Evolutionary conservation across 2,797 vertebrate species (phyloP), one percentile per base, ranked within the genome.

Genomic region (Pygocentrus nattereri): DNA sequence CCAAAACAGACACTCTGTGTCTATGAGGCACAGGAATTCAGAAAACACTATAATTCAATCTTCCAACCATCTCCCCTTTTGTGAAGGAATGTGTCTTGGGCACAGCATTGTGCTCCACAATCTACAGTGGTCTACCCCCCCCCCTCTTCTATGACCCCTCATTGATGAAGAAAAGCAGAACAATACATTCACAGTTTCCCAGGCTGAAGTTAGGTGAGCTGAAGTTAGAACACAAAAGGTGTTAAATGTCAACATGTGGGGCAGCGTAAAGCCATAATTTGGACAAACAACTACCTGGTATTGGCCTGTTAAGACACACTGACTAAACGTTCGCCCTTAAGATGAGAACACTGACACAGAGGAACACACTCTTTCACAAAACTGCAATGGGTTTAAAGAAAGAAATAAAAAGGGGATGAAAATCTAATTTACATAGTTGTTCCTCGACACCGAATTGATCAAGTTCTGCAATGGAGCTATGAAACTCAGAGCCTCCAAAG

Each of bases 221-320:
- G 70, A 70, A n/a, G 19, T 13, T 34, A 4, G 31, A 73, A 50
- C 49, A 73, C 71, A 54, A 73, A 85, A 81, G 52, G 74, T 80
- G 79, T 86, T 80, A 81, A 86, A 78, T 74, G 44, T 80, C 56
- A 87, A 82, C 72, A 73, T 49, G 69, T 49, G 62, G 41, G 58
- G 75, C 61, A 44, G 18, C 10, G 15, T 61, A 76, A 84, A 74
- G 34, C 58, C 23, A 34, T n/a, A 74, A 81, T 56, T 34, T 49
- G 47, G 52, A 76, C 21, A 69, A 84, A 59, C 47, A 30, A 54
- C 47, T 34, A 62, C 62, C 18, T 80, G 62, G 59, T 79, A 79
- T 67, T 21, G 44, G 44, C 19, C 47, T 34, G 47, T 21, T 67
- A 82, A 68, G 38, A 54, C 16, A 23, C 38, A 13, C 30, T n/a